Base-by-base conservation (phyloP, 2,888 invertebrate species). In the Actias luna region DNA sequence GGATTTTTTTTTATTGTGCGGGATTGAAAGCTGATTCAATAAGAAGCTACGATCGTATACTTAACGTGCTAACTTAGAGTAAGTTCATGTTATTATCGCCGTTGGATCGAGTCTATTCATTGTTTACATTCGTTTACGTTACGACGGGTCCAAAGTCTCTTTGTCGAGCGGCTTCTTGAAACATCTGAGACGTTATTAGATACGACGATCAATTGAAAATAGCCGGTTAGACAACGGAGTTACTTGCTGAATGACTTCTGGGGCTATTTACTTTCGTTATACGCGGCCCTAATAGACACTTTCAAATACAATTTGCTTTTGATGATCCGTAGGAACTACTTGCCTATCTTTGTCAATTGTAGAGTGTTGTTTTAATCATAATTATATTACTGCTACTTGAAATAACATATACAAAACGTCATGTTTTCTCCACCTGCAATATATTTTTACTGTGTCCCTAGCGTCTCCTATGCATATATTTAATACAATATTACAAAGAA, bases 21-120 rank as follows among this genome's bases (percentile, higher is more conserved):
- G 76, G 79, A 82, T 83, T 83, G 80, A 81, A 78, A 80, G 84
- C 81, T 85, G 85, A 85, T 83, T 83, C 83, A 86, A 87, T 87
- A 86, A 81, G 81, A 82, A 82, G 81, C 85, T 83, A 84, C 80
- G 83, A 59, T 58, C 58, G 62, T 27, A n/a, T n/a, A 25, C 59
- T 59, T 46, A 50, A 59, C 57, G 46, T 59, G 62, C 29, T 50
- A 59, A 55, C 55, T 39, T 55, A 72, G 67, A 67, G 66, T 66
- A 46, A 35, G 22, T 25, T 55, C 27, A 7, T 67, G 65, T 67
- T 67, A 67, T 68, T 22, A 22, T 46, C 46, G 22, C 18, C 22
- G 46, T 46, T 67, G 66, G 67, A 64, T 65, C 67, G 76, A 75
- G 72, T 77, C 75, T 75, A 77, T 79, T 78, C 74, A 82, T 83